Conservation (phyloP, 1,140 invertebrate genomes). For the Littorina saxatilis region DNA sequence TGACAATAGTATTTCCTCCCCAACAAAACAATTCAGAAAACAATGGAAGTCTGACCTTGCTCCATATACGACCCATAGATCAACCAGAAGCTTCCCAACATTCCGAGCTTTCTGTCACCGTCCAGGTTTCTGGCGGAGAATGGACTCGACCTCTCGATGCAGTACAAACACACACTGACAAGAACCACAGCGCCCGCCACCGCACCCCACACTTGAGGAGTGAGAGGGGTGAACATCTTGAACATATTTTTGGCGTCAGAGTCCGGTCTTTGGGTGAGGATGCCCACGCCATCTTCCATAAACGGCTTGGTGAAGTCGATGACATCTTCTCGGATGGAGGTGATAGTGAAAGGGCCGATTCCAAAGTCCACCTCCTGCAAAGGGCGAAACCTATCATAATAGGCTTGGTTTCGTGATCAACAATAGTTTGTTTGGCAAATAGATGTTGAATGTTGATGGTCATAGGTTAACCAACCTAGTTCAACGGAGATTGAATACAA, state of each 20-base stretch:
- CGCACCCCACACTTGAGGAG: slow-evolving; percentile 48
- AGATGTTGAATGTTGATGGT: too few relatives aligned
- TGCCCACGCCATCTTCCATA: slow-evolving; percentile 58
- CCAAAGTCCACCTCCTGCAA: slow-evolving; percentile 61
- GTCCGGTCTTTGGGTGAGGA: slow-evolving; percentile 51
- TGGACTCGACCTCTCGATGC: slow-evolving; percentile 52
- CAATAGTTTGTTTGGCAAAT: too few relatives aligned
- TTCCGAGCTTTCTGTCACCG: neutral
- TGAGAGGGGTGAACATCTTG: slow-evolving; percentile 57
- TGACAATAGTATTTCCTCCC: too few relatives aligned
- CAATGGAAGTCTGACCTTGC: too few relatives aligned
- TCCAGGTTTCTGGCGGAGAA: slow-evolving; percentile 31
- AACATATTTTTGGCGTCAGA: slow-evolving; percentile 51
- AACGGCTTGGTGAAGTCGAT: slow-evolving; percentile 64
- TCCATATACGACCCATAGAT: slow-evolving; percentile 52
- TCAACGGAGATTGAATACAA: too few relatives aligned
- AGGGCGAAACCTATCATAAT: too few relatives aligned
- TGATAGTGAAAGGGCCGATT: slow-evolving; percentile 63
- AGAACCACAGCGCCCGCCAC: slow-evolving; percentile 40
- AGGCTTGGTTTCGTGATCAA: too few relatives aligned
- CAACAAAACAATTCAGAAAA: too few relatives aligned
- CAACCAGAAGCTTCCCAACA: slow-evolving; percentile 47
- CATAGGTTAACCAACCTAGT: too few relatives aligned
- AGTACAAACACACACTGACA: slow-evolving; percentile 45
- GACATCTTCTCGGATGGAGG: slow-evolving; percentile 52